Percentiles rank a stretch among this genome's conserved stretches.
phyloP scores from a whole-genome alignment of 2,888 invertebrate genomes.

The Mayetiola destructor region DNA sequence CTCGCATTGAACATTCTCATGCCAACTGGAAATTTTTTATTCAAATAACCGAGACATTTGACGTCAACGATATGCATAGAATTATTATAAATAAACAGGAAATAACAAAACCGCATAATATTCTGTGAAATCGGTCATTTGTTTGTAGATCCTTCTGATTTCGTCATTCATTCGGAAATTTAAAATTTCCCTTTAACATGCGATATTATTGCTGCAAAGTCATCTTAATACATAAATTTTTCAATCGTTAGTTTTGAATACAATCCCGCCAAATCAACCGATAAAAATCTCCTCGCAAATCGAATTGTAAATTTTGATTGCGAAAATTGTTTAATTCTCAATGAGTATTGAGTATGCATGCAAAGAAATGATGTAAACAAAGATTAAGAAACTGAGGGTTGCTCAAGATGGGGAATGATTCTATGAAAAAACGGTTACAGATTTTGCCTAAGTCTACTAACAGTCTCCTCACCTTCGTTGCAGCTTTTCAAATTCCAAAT shows the following conservation, averaged over 20 bases:
- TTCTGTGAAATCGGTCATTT: slow-evolving; percentile 2
- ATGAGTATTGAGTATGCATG: too few relatives aligned
- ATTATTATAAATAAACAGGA: background rate
- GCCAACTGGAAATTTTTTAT: background rate
- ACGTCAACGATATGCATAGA: background rate
- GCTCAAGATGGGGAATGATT: background rate
- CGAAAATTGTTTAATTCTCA: slow-evolving; percentile 1
- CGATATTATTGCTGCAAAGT: background rate
- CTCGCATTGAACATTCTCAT: too few relatives aligned
- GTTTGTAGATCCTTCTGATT: background rate
- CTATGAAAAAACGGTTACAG: slow-evolving; percentile 9
- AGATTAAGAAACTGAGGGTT: background rate
- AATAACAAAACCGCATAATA: slow-evolving; percentile 10
- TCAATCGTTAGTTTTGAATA: background rate
- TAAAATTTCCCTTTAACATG: too few relatives aligned
- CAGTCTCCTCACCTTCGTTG: background rate
- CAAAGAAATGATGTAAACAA: slow-evolving; percentile 9
- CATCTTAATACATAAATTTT: background rate
- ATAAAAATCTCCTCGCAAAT: background rate
- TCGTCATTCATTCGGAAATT: too few relatives aligned
- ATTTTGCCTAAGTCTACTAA: background rate
- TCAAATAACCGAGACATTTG: background rate
- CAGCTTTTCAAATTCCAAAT: background rate
- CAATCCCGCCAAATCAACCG: background rate
- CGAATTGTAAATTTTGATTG: background rate